These are phyloP conservation scores for Sinopyrophorus schimmeli DNA, from an alignment of 2,888 invertebrate genomes.

Conservation along the genomic window DNA sequence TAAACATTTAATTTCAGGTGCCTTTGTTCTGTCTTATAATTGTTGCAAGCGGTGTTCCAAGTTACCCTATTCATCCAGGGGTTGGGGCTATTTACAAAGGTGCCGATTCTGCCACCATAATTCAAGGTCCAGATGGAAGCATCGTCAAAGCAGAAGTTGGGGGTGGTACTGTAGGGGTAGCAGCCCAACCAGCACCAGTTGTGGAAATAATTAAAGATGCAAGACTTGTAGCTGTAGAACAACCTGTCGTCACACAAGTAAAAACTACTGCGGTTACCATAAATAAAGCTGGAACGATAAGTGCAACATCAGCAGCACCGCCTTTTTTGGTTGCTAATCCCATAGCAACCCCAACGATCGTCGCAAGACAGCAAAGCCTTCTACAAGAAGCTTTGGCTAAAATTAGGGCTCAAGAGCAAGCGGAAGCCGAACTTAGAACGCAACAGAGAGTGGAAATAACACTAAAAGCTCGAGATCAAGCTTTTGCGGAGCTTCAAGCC, in stretches of 20 bases:
- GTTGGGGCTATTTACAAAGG: constrained; percentile 51
- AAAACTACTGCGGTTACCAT: constrained; percentile 23
- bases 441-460: not conserved
- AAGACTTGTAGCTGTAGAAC: constrained; percentile 37
- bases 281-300: not conserved
- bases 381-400: constrained; percentile 2
- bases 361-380: no score
- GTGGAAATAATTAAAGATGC: constrained; percentile 37
- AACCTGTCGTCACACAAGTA: constrained; percentile 20
- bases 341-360: not conserved
- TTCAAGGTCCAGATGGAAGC: constrained; percentile 53
- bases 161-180: constrained; percentile 38
- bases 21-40: not conserved
- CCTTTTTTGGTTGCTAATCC: not conserved
- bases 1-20: no score
- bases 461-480: not conserved
- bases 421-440: not conserved
- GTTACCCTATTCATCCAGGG: constrained; percentile 43
- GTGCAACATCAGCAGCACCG: constrained; percentile 1
- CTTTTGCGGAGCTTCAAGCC: not conserved
- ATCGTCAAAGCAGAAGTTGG: constrained; percentile 47
- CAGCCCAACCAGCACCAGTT: constrained; percentile 37
- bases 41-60: constrained; percentile 14
- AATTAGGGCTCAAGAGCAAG: not conserved
- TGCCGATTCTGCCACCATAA: constrained; percentile 50